Evolutionary conservation across 2,113 vertebrate genomes (phyloP), one percentile per base, ranked within the genome.

Genomic region (Propithecus coquereli): DNA sequence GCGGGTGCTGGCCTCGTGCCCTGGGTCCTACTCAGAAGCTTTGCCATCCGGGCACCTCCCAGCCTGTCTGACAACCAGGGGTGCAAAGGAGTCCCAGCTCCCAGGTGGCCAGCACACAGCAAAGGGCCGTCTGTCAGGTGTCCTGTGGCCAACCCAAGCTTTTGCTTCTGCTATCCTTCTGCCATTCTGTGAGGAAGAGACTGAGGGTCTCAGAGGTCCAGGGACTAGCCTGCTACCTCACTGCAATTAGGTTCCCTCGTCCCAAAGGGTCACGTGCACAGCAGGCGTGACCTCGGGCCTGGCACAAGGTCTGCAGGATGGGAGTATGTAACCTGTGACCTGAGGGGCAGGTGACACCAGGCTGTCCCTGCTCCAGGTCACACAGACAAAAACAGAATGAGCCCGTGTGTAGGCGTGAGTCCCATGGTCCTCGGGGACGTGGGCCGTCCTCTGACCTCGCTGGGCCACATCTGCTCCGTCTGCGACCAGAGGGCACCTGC

Each of bases 331-430:
- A 3, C 1, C 5, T 14, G 23, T 32, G 50, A 7, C 1, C 5
- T 4, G 2, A 14, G 61, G n/a, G 1, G 25, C 10, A 10, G 17
- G 40, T 8, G 5, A 0, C n/a, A 2, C 30, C 16, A 0, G 0
- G 4, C n/a, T 12, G 25, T 27, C 6, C 27, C 37, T 8, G 13
- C 77, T 43, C 25, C 7, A 1, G 8, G 71, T 63, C 52, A 20
- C 4, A 20, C 17, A 5, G 32, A 61, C 76, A 3, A 10, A 10
- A 43, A 18, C 3, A 37, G 3, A 3, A 0, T 0, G 47, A 57
- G 80, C 7, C 13, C 13, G 0, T 1, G 1, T 0, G 0, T 14
- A 43, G 25, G 43, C 9, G 5, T 43, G 40, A 25, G 43, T 74
- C 40, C 25, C 16, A 3, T 25, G 45, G 43, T 17, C 13, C 71